These are phyloP conservation scores for Otis tarda DNA, from an alignment of 2,113 vertebrate species.

Conservation along the genomic window DNA sequence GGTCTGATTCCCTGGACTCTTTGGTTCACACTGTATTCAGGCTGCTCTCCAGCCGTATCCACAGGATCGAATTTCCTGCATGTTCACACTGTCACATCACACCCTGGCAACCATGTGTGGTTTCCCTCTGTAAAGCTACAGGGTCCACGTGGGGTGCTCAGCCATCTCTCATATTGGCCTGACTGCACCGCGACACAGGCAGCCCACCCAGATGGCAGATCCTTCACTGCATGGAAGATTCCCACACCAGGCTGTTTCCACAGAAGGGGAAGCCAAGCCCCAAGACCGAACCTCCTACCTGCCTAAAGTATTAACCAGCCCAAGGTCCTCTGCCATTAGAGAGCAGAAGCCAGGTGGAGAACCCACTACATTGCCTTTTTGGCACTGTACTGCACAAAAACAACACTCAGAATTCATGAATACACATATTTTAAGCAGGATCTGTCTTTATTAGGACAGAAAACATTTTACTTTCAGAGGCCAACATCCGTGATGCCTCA, in stretches of 20 bases:
- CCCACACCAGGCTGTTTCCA: background rate
- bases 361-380: background rate
- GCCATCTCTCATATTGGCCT: background rate
- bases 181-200: background rate
- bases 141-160: rapidly evolving
- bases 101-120: background rate
- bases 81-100: background rate
- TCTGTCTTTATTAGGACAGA: background rate
- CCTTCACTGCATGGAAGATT: background rate
- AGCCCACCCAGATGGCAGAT: background rate
- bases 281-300: background rate
- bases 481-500: background rate
- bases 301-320: background rate
- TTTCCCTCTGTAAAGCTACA: background rate
- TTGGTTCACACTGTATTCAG: background rate
- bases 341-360: background rate
- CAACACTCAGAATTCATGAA: background rate
- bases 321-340: background rate
- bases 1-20: background rate
- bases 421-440: background rate
- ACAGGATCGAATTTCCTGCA: background rate
- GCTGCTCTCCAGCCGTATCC: background rate
- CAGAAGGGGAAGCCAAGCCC: background rate
- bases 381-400: background rate
- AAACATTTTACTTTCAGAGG: background rate